Base-by-base conservation (phyloP, 2,113 vertebrate genomes). In the Tretioscincus oriximinensis region DNA sequence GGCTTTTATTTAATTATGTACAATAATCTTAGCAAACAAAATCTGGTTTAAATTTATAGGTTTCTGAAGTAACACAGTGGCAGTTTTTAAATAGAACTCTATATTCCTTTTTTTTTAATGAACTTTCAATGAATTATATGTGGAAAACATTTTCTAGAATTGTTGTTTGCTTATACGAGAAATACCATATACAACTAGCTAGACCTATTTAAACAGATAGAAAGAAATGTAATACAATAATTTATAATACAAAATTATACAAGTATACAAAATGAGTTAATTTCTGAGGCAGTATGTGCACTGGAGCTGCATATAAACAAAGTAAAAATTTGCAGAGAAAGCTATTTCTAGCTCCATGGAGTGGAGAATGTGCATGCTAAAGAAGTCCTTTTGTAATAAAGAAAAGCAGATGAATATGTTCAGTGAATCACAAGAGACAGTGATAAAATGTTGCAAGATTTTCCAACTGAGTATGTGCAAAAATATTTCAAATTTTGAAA, bases 311-410 rank as follows among this genome's bases (percentile, higher is more conserved):
- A 28, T 22, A 73, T 78, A 24, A 90, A 89, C 60, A 72, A 87
- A 82, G 78, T 35, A 63, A 68, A 47, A 84, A 72, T 81, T 80
- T 76, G 70, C 81, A 89, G 47, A 89, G 41, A 1, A 10, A 29
- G 54, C 26, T 80, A 65, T 45, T 73, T 54, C 12, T 84, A 72
- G 5, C 58, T 7, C 78, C 31, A 26, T 81, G 80, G 70, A 76
- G 83, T 82, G 82, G 88, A 86, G 81, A 87, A 83, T 0, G 61
- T 74, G 83, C 80, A 89, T 73, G 81, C 24, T 69, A 70, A 84
- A 86, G 81, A 51, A 81, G 67, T 28, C 82, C 14, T 49, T 79
- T 5, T 81, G 81, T 79, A 77, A 58, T 35, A 12, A 41, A 35
- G 9, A 16, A 78, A 82, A 84, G 87, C 51, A 79, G 11, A 1